Evolutionary conservation across 2,113 vertebrate genomes (phyloP), one percentile per base, ranked within the genome.

Genomic region (Perccottus glenii): DNA sequence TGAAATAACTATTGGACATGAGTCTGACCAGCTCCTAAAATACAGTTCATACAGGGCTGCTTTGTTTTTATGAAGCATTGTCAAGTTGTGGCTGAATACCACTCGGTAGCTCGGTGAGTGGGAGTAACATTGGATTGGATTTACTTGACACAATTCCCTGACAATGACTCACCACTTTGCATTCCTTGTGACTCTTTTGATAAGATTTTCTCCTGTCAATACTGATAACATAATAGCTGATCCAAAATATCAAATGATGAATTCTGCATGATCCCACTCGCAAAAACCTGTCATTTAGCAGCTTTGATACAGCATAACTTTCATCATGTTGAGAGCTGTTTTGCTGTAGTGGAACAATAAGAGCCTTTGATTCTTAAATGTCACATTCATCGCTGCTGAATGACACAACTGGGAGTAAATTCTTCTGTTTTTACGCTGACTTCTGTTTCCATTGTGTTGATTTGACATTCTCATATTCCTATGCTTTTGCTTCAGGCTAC

Each of bases 291-390:
- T 55, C 52, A 38, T 36, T 36, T 55, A 15, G 12, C 7, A 5
- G 19, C 52, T 38, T 55, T 38, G 52, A 55, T 55, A 55, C 12
- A n/a, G 14, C 52, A 40, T 8, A 3, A 7, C 52, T 35, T 33
- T 55, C 12, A 11, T 14, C 51, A 36, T 35, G 52, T 55, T 27
- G 19, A 27, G 19, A 27, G 19, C 19, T 27, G 19, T 33, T 55
- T 55, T 14, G 11, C 52, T 3, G 7, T 36, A 36, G 52, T 9
- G 52, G 33, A 55, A 55, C 33, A 55, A 55, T 36, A 55, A 33
- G 12, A 55, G 51, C 32, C 52, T 55, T 55, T 55, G 52, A 55
- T 14, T 32, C n/a, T 33, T 36, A 38, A 55, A 55, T 55, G 52
- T 55, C 33, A 55, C 52, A 27, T 27, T 27, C 19, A 27, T 55